phyloP scores from a whole-genome alignment of 2,888 invertebrate genomes.

The Leptinotarsa rubiginosa region DNA sequence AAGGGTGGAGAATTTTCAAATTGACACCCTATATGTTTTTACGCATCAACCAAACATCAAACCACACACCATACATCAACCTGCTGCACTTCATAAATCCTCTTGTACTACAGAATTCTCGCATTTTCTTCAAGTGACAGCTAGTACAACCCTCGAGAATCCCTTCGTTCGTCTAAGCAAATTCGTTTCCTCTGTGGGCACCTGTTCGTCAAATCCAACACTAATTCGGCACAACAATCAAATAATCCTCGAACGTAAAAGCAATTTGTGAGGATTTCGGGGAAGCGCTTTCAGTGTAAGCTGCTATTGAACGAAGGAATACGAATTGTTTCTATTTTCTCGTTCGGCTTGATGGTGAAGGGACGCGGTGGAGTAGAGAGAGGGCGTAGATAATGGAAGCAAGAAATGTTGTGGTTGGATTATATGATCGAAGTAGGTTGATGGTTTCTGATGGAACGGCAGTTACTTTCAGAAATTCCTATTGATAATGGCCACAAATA shows the following conservation, averaged over 20 bases:
- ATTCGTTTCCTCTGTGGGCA: conserved; percentile 49
- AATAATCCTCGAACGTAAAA: conserved; percentile 53
- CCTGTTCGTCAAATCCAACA: conserved; percentile 50
- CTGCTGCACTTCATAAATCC: background rate
- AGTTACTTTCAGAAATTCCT: too few species aligned
- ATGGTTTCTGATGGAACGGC: too few species aligned
- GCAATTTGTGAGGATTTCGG: conserved; percentile 53
- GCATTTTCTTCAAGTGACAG: background rate
- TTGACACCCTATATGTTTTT: too few species aligned
- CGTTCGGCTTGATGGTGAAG: too few species aligned
- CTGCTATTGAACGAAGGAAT: conserved; percentile 33
- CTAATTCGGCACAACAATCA: conserved; percentile 55
- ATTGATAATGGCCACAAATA: too few species aligned
- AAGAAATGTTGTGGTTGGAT: too few species aligned
- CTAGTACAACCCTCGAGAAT: conserved; percentile 15
- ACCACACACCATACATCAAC: too few species aligned
- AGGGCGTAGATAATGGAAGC: too few species aligned
- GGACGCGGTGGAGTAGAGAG: too few species aligned
- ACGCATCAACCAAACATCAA: too few species aligned
- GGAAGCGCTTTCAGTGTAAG: conserved; percentile 36
- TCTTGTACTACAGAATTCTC: background rate
- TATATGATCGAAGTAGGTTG: too few species aligned
- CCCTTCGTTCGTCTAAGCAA: conserved; percentile 38
- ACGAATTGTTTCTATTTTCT: conserved; percentile 22
- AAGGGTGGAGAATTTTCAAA: too few species aligned